Evolutionary conservation across 2,113 vertebrate species (phyloP).

Genomic region (Caracal caracal): DNA sequence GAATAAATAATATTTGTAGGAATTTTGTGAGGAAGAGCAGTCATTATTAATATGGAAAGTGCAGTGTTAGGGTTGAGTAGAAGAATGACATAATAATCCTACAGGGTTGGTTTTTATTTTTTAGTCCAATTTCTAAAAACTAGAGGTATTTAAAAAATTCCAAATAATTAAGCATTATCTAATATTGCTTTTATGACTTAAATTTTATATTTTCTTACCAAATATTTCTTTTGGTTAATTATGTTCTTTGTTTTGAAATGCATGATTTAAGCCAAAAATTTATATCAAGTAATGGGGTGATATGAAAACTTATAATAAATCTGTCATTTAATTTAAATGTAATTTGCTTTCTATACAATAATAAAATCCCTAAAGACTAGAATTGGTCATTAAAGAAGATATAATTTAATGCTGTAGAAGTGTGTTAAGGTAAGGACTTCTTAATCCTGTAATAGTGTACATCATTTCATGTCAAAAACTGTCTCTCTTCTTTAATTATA

Average conservation of each 20-base stretch:
- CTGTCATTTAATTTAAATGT: background rate
- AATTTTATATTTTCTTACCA: background rate
- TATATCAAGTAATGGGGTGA: background rate
- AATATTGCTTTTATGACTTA: background rate
- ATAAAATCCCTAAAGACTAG: conserved; percentile 30
- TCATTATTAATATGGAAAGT: background rate
- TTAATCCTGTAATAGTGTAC: background rate
- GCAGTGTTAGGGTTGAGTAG: background rate
- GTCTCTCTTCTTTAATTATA: background rate
- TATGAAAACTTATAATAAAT: conserved; percentile 27
- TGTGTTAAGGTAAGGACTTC: background rate
- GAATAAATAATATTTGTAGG: background rate
- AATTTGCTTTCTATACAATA: conserved; percentile 43
- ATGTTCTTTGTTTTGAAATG: conserved; percentile 58
- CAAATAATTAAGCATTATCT: background rate
- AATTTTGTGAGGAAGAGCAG: background rate
- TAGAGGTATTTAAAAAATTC: background rate
- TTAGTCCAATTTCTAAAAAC: conserved; percentile 39
- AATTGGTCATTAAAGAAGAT: background rate
- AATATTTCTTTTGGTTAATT: conserved; percentile 50
- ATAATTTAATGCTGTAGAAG: conserved; percentile 9
- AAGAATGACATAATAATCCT: background rate
- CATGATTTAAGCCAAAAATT: background rate
- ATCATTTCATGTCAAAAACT: background rate
- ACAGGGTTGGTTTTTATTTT: background rate